These are phyloP conservation scores for Microdon myrmicae DNA, from an alignment of 2,888 invertebrate genomes.

Conservation along the genomic window DNA sequence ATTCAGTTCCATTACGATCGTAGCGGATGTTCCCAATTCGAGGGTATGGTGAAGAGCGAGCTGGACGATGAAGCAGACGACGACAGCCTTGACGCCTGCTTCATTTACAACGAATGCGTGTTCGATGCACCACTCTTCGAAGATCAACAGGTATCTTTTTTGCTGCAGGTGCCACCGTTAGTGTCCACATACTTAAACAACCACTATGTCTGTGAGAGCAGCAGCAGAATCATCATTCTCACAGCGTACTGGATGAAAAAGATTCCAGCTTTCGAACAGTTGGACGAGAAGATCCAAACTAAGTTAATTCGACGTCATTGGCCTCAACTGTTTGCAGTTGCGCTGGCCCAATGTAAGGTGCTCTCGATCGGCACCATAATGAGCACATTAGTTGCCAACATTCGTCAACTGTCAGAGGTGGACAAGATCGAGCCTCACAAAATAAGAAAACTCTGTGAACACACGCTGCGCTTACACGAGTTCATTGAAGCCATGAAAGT, in stretches of 20 bases:
- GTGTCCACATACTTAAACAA: conserved; percentile 90
- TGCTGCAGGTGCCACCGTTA: conserved; percentile 79
- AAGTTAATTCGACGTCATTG: conserved; percentile 87
- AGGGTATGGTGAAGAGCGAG: conserved; percentile 31
- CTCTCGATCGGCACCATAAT: conserved; percentile 84
- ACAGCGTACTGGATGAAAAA: conserved; percentile 90
- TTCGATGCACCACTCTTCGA: conserved; percentile 74
- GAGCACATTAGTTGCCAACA: conserved; percentile 77
- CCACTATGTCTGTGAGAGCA: conserved; percentile 95
- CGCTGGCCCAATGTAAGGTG: conserved; percentile 85
- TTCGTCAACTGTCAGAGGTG: conserved; percentile 64
- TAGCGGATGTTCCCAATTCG: conserved; percentile 53
- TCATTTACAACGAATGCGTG: conserved; percentile 59
- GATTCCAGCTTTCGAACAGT: conserved; percentile 82
- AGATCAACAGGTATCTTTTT: conserved; percentile 78
- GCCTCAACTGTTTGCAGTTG: conserved; percentile 91
- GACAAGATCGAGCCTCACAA: conserved; percentile 82
- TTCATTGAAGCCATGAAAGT: conserved; percentile 80
- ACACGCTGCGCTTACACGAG: conserved; percentile 84
- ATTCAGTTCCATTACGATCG: conserved; percentile 63
- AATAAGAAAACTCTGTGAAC: conserved; percentile 80
- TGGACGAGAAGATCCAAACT: conserved; percentile 86
- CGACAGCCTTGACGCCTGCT: conserved; percentile 53
- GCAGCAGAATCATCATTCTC: conserved; percentile 89
- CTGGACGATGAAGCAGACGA: conserved; percentile 55